phyloP scores from a whole-genome alignment of 30 jellyfish, hydroid and myxozoan genomes.

The Aurelia sp. region DNA sequence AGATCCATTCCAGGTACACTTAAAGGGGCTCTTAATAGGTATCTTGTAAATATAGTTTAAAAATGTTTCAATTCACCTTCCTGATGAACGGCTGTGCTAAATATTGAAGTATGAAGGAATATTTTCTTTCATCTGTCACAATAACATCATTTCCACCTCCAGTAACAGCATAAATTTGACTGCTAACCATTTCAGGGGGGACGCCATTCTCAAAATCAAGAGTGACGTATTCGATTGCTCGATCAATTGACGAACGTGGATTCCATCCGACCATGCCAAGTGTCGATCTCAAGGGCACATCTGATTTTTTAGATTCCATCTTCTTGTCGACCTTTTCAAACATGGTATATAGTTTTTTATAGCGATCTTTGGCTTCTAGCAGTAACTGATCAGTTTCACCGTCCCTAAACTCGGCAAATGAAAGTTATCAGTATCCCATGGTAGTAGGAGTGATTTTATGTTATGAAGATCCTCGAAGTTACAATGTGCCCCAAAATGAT shows the following conservation, averaged over 20 bases:
- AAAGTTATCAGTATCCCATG: too few relatives aligned
- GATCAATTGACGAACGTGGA: slow-evolving; percentile 22
- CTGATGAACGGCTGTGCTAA: slow-evolving; percentile 50
- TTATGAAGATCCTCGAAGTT: too few relatives aligned
- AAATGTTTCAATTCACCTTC: slow-evolving; percentile 17
- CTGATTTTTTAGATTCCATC: slow-evolving; percentile 1
- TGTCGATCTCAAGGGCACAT: slow-evolving; percentile 58
- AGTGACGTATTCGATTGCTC: slow-evolving; percentile 64
- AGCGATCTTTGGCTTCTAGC: background rate
- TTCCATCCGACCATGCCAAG: slow-evolving; percentile 82
- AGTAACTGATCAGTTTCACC: slow-evolving; percentile 18
- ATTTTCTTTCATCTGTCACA: slow-evolving; percentile 64
- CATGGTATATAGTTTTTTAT: background rate
- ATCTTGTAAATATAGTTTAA: too few relatives aligned
- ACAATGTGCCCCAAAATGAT: too few relatives aligned
- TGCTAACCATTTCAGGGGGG: slow-evolving; percentile 48
- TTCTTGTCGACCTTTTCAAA: slow-evolving; percentile 25
- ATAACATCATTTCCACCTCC: slow-evolving; percentile 72
- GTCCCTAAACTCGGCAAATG: slow-evolving; percentile 5
- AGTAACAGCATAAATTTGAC: slow-evolving; percentile 19
- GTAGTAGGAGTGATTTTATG: too few relatives aligned
- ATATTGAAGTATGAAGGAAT: slow-evolving; percentile 23
- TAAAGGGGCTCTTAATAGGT: too few relatives aligned
- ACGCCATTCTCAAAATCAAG: slow-evolving; percentile 81
- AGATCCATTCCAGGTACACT: too few relatives aligned